These are phyloP conservation scores for Semicossyphus pulcher DNA, from an alignment of 2,113 vertebrate species.

Conservation along the genomic window DNA sequence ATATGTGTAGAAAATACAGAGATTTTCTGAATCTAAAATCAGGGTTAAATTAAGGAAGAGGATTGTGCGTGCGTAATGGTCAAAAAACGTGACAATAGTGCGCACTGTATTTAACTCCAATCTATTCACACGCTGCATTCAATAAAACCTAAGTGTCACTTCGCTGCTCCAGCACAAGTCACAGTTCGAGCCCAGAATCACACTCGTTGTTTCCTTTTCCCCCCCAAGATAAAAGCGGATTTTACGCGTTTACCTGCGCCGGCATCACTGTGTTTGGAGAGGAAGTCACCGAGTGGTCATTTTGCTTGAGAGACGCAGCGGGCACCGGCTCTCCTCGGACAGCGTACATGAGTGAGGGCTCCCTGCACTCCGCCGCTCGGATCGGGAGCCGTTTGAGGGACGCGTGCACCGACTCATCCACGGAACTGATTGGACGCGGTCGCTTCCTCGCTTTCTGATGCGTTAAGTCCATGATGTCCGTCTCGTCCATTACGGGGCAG, in stretches of 20 bases:
- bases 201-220: background rate
- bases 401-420: conserved; percentile 78
- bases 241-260: conserved; percentile 77
- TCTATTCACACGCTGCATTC: conserved; percentile 2
- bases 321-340: conserved; percentile 73
- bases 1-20: background rate
- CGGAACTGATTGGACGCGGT: conserved; percentile 79
- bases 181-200: background rate
- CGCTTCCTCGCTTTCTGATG: conserved; percentile 82
- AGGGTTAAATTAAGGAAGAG: background rate
- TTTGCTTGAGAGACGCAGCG: conserved; percentile 79
- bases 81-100: conserved; percentile 27
- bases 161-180: conserved; percentile 5
- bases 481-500: conserved; percentile 74
- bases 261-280: conserved; percentile 80
- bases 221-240: background rate
- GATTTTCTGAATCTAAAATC: background rate
- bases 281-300: conserved; percentile 77
- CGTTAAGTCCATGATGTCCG: conserved; percentile 84
- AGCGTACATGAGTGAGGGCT: conserved; percentile 71
- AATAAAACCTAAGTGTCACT: conserved; percentile 30
- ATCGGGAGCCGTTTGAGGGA: conserved; percentile 78
- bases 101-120: too few relatives aligned
- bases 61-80: background rate
- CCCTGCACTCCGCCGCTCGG: conserved; percentile 75